These are phyloP conservation scores for Oreonectes daqikongensis DNA, from an alignment of 2,797 vertebrate genomes.

Conservation along the genomic window DNA sequence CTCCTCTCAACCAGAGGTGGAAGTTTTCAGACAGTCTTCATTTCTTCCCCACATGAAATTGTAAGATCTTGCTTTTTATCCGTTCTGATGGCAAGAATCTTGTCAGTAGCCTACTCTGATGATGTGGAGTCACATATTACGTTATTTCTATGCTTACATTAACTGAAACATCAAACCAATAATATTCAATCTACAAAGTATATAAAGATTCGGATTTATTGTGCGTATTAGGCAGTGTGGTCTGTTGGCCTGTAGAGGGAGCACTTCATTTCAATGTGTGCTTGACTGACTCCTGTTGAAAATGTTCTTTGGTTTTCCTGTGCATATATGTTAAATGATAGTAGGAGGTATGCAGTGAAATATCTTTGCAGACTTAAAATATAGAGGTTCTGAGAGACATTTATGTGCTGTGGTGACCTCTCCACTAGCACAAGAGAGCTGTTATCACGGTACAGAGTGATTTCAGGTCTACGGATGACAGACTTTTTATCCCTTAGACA, in stretches of 20 bases:
- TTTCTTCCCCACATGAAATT: too few species aligned
- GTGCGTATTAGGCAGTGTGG: conserved; percentile 5
- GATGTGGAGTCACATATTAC: not conserved
- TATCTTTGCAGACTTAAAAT: conserved; percentile 2
- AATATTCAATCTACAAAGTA: not conserved
- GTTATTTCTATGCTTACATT: too few species aligned
- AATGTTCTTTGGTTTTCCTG: not conserved
- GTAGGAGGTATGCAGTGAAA: not conserved
- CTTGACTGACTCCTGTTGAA: not conserved
- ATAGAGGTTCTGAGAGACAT: not conserved
- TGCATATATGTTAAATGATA: conserved; percentile 1
- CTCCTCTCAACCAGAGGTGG: conserved; percentile 57
- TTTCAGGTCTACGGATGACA: not conserved
- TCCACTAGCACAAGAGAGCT: not conserved
- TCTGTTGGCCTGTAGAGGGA: conserved; percentile 50
- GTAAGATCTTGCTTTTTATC: conserved; percentile 68
- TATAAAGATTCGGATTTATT: not conserved
- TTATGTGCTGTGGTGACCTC: not conserved
- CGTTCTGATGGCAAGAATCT: conserved; percentile 66
- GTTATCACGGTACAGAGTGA: not conserved
- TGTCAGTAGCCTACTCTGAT: conserved; percentile 61
- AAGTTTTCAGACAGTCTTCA: conserved; percentile 34
- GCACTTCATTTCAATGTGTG: conserved; percentile 1
- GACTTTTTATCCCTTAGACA: not conserved
- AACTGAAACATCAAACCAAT: not conserved